A percentile compares a stretch with the other conserved stretches of the same genome.
Evolutionary conservation across 2,888 invertebrate species (phyloP).

Genomic region (Eristalis tenax): DNA sequence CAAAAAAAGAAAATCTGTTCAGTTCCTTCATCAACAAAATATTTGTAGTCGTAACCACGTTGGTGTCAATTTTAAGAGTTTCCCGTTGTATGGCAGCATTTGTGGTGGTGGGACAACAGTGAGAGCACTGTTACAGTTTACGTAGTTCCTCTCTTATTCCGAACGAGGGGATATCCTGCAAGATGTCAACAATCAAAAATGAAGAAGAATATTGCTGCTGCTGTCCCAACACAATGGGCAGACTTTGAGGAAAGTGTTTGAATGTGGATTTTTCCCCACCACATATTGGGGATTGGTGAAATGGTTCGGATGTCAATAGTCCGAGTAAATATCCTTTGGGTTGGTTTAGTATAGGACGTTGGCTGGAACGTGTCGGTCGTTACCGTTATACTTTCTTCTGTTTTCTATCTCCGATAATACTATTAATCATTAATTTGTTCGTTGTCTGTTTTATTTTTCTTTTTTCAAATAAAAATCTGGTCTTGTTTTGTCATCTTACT

Average conservation of each 20-base stretch:
- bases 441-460: conserved; percentile 39
- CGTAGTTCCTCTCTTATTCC: conserved; percentile 5
- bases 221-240: conserved; percentile 5
- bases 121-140: background rate
- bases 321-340: conserved; percentile 58
- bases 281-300: conserved; percentile 49
- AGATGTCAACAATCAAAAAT: conserved; percentile 2
- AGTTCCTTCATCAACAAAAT: background rate
- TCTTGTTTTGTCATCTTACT: conserved; percentile 10
- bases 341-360: conserved; percentile 73
- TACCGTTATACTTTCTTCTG: conserved; percentile 70
- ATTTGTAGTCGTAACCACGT: conserved; percentile 12
- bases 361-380: conserved; percentile 73
- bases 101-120: background rate
- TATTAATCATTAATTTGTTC: conserved; percentile 70
- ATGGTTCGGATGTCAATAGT: conserved; percentile 44
- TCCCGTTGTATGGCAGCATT: background rate
- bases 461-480: background rate
- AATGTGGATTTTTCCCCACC: conserved; percentile 37
- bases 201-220: background rate
- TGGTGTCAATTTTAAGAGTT: background rate
- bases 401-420: conserved; percentile 68
- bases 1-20: background rate
- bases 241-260: conserved; percentile 23
- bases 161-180: conserved; percentile 26